Base-by-base conservation (phyloP, 2,797 vertebrate species). In the Gobio occitaniae region DNA sequence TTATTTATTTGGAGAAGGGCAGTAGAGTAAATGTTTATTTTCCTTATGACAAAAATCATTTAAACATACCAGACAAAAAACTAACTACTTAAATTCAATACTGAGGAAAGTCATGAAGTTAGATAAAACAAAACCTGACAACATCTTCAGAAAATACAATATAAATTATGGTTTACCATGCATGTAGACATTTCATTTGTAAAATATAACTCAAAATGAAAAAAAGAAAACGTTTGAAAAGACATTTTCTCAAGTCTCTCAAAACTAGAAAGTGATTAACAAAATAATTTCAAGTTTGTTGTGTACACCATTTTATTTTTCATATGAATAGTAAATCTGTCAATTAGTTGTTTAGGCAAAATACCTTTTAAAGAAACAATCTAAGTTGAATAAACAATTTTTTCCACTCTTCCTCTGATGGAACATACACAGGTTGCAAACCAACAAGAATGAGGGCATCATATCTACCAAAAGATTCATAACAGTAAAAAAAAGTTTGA, bases 231-330 rank as follows among this genome's bases (percentile, higher is more conserved):
- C 10, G 80, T 61, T 72, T 76, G 5, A 68, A 77, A 36, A n/a
- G 2, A 61, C 7, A 17, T 44, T 25, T 52, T 38, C 32, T 17
- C 4, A 6, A 48, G 44, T 65, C 25, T 59, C 50, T 56, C 8
- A 56, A 25, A 38, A 44, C 32, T 44, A 82, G 47, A 69, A 56
- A 56, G 41, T n/a, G 54, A 74, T 65, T 72, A 15, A 59, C 69
- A 75, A 83, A 41, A 50, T 82, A 59, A 44, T 63, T 82, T 83
- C 21, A 76, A 76, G 71, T 66, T 66, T 80, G 78, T 38, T 61
- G n/a, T 25, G 9, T 36, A 54, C 29, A 54, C 41, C 5, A 7
- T 66, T n/a, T 65, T 48, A 50, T 50, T 70, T 65, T 70, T n/a
- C 36, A 41, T 17, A 75, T 25, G 32, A 52, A 66, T 29, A 65